Conservation (phyloP, 2,113 vertebrate genomes). For the Isichthys henryi region DNA sequence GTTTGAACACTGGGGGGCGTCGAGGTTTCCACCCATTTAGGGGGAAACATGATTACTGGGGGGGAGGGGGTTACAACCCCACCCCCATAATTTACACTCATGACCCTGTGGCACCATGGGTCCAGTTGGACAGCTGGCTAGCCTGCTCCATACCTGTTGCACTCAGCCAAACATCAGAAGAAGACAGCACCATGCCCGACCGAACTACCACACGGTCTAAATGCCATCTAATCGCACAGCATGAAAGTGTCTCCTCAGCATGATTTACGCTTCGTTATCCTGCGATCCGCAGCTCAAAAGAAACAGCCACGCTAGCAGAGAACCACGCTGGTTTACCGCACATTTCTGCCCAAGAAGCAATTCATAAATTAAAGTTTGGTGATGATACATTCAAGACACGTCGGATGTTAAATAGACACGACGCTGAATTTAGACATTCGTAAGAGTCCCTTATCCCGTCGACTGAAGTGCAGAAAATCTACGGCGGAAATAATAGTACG, state of each 20-base stretch:
- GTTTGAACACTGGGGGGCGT: too few relatives aligned
- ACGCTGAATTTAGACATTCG: not conserved
- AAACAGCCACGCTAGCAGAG: not conserved
- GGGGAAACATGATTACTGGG: too few relatives aligned
- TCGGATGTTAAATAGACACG: not conserved
- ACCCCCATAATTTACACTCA: too few relatives aligned
- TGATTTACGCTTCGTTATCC: not conserved
- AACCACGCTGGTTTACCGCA: not conserved
- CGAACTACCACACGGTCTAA: not conserved
- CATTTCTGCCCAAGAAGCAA: not conserved
- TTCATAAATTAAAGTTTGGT: not conserved
- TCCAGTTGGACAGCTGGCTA: not conserved
- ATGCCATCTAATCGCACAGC: not conserved
- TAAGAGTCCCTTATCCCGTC: not conserved
- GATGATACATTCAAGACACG: not conserved
- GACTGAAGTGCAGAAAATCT: not conserved
- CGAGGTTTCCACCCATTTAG: too few relatives aligned
- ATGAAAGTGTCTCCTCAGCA: not conserved
- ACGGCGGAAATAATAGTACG: not conserved
- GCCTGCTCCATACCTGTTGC: slow-evolving; percentile 12
- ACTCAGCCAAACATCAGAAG: not conserved
- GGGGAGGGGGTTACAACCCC: too few relatives aligned
- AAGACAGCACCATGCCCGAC: not conserved
- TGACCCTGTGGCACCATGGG: too few relatives aligned
- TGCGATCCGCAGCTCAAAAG: not conserved